These are phyloP conservation scores for Cyphomyrmex costatus DNA, from an alignment of 1,140 invertebrate species.

Conservation along the genomic window DNA sequence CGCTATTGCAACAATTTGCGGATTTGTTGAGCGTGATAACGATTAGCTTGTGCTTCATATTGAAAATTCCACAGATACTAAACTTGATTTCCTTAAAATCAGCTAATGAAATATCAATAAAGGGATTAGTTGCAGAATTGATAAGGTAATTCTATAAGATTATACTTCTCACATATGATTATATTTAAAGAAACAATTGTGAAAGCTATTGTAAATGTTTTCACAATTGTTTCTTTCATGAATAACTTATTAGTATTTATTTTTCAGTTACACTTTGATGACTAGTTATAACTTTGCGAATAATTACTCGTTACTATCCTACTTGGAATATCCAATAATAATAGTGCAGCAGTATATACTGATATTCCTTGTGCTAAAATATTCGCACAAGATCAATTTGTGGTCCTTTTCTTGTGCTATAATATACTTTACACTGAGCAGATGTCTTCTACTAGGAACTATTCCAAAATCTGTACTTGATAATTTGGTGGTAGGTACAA, in stretches of 20 bases:
- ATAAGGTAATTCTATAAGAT: constrained; percentile 87
- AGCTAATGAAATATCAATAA: constrained; percentile 88
- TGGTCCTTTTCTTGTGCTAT: constrained; percentile 80
- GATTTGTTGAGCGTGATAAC: constrained; percentile 89
- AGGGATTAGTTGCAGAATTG: constrained; percentile 90
- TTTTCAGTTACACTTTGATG: constrained; percentile 91
- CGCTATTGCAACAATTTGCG: constrained; percentile 84
- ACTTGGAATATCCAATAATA: constrained; percentile 92
- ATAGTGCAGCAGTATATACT: constrained; percentile 90
- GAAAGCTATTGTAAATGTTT: too few relatives aligned
- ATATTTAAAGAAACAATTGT: too few relatives aligned
- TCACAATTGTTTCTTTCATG: neutral
- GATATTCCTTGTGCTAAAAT: constrained; percentile 89
- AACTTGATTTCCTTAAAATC: constrained; percentile 88
- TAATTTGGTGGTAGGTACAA: constrained; percentile 89
- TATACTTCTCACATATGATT: too few relatives aligned
- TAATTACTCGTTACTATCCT: constrained; percentile 90
- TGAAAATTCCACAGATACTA: constrained; percentile 92
- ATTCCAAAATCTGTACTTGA: constrained; percentile 88
- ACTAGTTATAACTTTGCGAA: constrained; percentile 91
- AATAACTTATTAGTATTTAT: constrained; percentile 37
- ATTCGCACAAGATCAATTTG: constrained; percentile 86
- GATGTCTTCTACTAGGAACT: constrained; percentile 86
- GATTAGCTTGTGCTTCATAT: constrained; percentile 89
- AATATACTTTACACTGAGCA: constrained; percentile 86